These are phyloP conservation scores for Cyclargus thomasi DNA, from an alignment of 1,140 invertebrate species.

Conservation along the genomic window DNA sequence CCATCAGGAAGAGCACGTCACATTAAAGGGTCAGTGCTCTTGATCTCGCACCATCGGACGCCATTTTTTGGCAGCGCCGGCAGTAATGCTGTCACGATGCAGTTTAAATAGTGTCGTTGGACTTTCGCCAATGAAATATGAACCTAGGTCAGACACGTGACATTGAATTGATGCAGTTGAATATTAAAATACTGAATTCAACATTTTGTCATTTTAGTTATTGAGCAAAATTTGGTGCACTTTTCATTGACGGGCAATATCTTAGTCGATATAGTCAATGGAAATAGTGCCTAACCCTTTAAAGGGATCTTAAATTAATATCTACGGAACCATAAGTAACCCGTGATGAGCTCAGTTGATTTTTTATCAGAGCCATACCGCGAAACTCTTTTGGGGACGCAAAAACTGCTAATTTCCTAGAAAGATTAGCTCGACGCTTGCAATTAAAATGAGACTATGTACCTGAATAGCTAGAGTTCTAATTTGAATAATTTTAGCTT, in stretches of 20 bases:
- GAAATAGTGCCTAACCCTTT: no score
- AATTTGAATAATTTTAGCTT: not conserved
- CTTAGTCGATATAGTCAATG: no score
- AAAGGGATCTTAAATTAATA: not conserved
- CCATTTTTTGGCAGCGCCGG: conserved; percentile 17
- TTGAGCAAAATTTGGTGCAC: not conserved
- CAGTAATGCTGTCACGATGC: conserved; percentile 8
- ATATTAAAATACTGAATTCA: not conserved
- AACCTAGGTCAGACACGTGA: not conserved
- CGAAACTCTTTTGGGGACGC: not conserved
- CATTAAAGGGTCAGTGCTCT: conserved; percentile 50
- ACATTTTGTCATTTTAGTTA: not conserved
- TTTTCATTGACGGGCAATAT: no score
- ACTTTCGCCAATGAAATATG: not conserved
- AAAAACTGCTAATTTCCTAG: not conserved
- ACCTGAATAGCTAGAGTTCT: not conserved
- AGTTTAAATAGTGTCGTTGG: conserved; percentile 8
- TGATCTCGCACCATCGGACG: conserved; percentile 18
- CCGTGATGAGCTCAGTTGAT: not conserved
- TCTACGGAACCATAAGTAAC: not conserved
- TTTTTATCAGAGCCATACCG: not conserved
- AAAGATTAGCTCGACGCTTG: not conserved
- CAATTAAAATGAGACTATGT: not conserved
- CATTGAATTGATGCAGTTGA: conserved; percentile 10
- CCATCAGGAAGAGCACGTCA: not conserved